These are phyloP conservation scores for Nymphalis polychloros DNA, from an alignment of 2,888 invertebrate species.

Conservation along the genomic window DNA sequence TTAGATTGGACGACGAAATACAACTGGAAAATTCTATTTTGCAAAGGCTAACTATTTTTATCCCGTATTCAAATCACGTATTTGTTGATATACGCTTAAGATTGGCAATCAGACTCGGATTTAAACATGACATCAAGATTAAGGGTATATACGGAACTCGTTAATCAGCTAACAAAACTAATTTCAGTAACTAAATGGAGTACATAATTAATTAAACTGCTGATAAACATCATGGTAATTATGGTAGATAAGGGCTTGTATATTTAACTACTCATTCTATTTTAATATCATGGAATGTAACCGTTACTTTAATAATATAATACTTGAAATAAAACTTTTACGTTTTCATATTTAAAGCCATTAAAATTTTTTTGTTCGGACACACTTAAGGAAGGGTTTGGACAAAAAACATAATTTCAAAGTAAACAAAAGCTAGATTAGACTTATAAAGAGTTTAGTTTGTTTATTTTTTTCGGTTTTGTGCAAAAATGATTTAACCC, in stretches of 20 bases:
- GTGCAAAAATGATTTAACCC: no score
- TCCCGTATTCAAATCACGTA: slow-evolving; percentile 67
- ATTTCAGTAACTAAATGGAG: slow-evolving; percentile 20
- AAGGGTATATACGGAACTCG: slow-evolving; percentile 53
- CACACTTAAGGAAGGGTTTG: no score
- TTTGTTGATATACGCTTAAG: slow-evolving; percentile 66
- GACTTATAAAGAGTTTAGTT: no score
- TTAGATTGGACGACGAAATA: slow-evolving; percentile 71
- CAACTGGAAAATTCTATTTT: slow-evolving; percentile 64
- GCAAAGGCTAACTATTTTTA: slow-evolving; percentile 59
- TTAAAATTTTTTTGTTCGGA: no score
- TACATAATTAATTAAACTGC: slow-evolving; percentile 21
- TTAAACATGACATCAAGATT: slow-evolving; percentile 51
- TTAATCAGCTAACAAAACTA: slow-evolving; percentile 23
- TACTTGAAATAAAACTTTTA: no score
- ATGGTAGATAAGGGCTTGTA: slow-evolving; percentile 4
- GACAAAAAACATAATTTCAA: no score
- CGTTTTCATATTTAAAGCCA: no score
- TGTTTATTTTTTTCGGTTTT: no score
- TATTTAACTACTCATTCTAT: neutral
- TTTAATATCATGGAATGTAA: no score
- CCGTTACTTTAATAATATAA: no score
- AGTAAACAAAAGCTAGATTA: no score
- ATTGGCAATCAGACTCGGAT: slow-evolving; percentile 61
- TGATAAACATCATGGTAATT: slow-evolving; percentile 13